Evolutionary conservation across 2,797 vertebrate genomes (phyloP), one percentile per base, ranked within the genome.

Genomic region (Gobio occitaniae): DNA sequence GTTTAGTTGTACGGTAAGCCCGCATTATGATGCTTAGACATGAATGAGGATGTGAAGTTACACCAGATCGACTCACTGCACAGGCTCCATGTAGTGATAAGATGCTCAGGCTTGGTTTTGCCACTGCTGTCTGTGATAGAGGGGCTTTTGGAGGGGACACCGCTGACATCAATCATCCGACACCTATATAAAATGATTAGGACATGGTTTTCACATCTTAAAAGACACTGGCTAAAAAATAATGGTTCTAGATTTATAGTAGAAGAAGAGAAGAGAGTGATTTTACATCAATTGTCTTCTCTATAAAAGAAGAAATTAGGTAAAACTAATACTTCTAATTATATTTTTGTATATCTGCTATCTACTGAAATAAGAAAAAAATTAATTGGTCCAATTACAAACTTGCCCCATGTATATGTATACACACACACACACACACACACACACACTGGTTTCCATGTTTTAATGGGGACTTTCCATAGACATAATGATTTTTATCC

Each of bases 31-130:
- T 87, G 86, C 74, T 82, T 54, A 36, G 76, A 29, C 86, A 85
- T 87, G 79, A 87, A 80, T 85, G 86, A 82, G 72, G 80, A 82
- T 72, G 54, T 69, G 86, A 84, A 61, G 78, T 66, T 36, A 47
- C 70, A 80, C 84, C 77, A 76, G 71, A 86, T 75, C 4, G 70
- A 79, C 75, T 61, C 66, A 86, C 72, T 84, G 87, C 68, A 81
- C 25, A 47, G 44, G 75, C 74, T 69, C 84, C 72, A 78, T 78
- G 84, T 52, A 65, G 48, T 48, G 52, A 75, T 52, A 50, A 59
- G 63, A 48, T 80, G 56, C 41, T 78, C 36, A 17, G 63, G 71
- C 48, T 52, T 78, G 71, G 77, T 72, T 77, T 44, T 38, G 15
- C 47, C 2, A 44, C 65, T 50, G 56, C 48, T 83, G 75, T 71